Evolutionary conservation across 2,113 vertebrate species (phyloP).

Genomic region (Myocastor coypus): DNA sequence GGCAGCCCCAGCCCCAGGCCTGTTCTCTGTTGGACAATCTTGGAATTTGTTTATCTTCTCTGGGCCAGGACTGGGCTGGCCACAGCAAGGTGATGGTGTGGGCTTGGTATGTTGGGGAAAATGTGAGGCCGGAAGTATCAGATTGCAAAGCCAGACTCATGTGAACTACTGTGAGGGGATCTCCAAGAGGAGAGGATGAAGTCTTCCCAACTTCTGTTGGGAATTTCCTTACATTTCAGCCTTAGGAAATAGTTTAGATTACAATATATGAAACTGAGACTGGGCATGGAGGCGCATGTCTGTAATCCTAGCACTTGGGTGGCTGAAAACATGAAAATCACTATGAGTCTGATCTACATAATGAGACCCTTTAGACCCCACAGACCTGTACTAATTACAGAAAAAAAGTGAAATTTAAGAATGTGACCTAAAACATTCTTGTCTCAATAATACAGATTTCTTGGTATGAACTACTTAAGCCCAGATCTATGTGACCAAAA

Average conservation of each 20-base stretch:
- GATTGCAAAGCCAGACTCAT: background rate
- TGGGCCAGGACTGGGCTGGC: background rate
- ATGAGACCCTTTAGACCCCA: too few relatives aligned
- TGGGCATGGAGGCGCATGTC: too few relatives aligned
- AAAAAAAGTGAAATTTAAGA: background rate
- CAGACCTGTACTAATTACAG: too few relatives aligned
- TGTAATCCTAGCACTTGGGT: too few relatives aligned
- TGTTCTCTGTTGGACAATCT: background rate
- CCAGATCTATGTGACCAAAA: background rate
- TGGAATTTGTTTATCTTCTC: background rate
- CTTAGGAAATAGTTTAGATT: constrained; percentile 28
- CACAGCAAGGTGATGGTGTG: background rate
- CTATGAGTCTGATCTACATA: too few relatives aligned
- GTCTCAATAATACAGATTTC: constrained; percentile 11
- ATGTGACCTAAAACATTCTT: background rate
- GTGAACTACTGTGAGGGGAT: background rate
- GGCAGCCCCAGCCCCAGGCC: background rate
- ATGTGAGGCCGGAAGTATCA: background rate
- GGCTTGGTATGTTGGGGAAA: background rate
- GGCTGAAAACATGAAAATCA: too few relatives aligned
- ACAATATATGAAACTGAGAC: background rate
- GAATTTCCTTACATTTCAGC: constrained; percentile 11
- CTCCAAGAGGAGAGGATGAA: background rate
- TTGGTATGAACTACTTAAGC: constrained; percentile 3
- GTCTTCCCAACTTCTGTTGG: too few relatives aligned